A percentile compares a stretch with the other conserved stretches of the same genome.
Conservation (phyloP, 1,140 invertebrate genomes). For the Nylanderia fulva region DNA sequence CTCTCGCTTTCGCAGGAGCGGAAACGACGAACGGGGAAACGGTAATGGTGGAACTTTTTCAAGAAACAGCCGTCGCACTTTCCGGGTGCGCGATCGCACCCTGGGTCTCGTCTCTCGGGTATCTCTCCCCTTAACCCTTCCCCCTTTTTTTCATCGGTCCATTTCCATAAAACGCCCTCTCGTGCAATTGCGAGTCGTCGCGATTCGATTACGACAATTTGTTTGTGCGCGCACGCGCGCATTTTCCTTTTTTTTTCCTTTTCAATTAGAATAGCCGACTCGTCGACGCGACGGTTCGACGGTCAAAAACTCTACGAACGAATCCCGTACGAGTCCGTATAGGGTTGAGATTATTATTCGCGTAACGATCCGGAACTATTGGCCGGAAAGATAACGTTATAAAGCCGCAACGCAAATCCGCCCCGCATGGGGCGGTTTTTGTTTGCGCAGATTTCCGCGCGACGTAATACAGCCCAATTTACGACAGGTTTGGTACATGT, state of each 20-base stretch:
- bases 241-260: conserved; percentile 2
- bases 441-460: conserved; percentile 54
- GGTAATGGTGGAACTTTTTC: conserved; percentile 59
- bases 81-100: conserved; percentile 22
- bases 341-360: conserved; percentile 57
- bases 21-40: conserved; percentile 35
- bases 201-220: conserved; percentile 54
- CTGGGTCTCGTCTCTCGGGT: conserved; percentile 30
- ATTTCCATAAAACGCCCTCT: conserved; percentile 55
- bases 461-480: conserved; percentile 54
- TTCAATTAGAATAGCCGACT: conserved; percentile 46
- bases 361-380: conserved; percentile 53
- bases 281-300: conserved; percentile 17
- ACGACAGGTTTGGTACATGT: conserved; percentile 45
- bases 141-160: conserved; percentile 31
- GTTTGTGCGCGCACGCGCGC: neutral
- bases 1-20: conserved; percentile 32
- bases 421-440: conserved; percentile 37
- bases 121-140: neutral
- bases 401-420: conserved; percentile 31
- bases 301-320: conserved; percentile 45
- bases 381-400: conserved; percentile 51
- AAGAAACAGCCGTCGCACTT: conserved; percentile 40
- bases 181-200: conserved; percentile 46
- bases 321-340: neutral